A percentile compares a stretch with the other conserved stretches of the same genome.
These are phyloP conservation scores for Archilochus colubris DNA, from an alignment of 2,113 vertebrate genomes.

Conservation along the genomic window DNA sequence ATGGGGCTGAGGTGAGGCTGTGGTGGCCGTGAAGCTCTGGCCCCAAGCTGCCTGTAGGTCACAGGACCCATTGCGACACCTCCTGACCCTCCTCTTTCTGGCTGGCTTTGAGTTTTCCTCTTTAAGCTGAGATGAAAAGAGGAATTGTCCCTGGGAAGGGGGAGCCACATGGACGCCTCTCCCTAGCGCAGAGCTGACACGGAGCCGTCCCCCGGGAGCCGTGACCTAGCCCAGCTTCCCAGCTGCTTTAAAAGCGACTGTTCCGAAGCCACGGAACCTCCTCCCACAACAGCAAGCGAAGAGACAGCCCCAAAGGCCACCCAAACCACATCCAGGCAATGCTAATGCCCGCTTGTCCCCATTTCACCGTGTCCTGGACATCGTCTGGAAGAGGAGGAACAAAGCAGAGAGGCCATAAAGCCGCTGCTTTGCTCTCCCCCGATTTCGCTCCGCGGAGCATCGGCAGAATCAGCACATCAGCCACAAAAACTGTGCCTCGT, in stretches of 20 bases:
- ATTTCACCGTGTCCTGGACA: not conserved
- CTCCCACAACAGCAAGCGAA: not conserved
- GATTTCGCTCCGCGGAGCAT: not conserved
- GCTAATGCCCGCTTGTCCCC: not conserved
- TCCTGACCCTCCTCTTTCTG: not conserved
- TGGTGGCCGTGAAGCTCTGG: not conserved
- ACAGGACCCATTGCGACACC: not conserved
- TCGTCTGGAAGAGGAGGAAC: not conserved
- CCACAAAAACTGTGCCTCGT: not conserved
- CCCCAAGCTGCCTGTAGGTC: not conserved
- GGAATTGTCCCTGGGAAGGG: not conserved
- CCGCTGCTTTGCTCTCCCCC: not conserved
- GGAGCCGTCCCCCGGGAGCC: not conserved
- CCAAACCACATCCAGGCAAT: slow-evolving; percentile 14
- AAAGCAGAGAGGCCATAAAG: not conserved
- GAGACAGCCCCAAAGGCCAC: not conserved
- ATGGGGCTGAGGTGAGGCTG: not conserved
- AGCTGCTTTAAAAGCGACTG: not conserved
- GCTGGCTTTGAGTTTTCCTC: not conserved
- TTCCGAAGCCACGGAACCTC: not conserved
- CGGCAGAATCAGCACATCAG: not conserved
- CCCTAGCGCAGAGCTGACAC: not conserved
- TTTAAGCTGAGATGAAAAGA: slow-evolving; percentile 1
- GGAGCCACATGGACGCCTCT: not conserved
- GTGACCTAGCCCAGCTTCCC: not conserved